Evolutionary conservation across 2,797 vertebrate species (phyloP), one percentile per base, ranked within the genome.

Genomic region (Streptopelia turtur): DNA sequence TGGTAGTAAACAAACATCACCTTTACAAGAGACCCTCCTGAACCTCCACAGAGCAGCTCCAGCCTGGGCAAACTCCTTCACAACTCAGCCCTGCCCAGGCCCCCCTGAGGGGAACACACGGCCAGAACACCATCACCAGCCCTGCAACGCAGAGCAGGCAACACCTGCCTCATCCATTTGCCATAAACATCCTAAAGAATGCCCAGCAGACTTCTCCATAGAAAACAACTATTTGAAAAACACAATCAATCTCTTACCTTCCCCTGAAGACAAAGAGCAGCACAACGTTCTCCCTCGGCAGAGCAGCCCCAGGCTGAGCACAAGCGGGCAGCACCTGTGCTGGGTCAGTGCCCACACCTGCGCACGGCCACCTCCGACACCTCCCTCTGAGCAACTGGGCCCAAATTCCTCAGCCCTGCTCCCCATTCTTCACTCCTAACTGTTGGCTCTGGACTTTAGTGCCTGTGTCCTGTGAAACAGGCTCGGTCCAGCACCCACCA

Each of bases 261-360:
- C 27, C 13, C 2, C 57, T 1, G 6, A 8, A 66, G 47, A 16
- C 39, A 37, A 47, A 6, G 43, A 52, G 50, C 25, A 27, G 27
- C 43, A 21, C 21, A 2, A 2, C 0, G 0, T 2, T 15, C 37
- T 52, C 8, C 63, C 68, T 6, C 10, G 2, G 30, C 28, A 31
- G 35, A 25, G 18, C 49, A 5, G 65, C 49, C 41, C 52, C 24
- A 27, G 1, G 7, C 31, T 1, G 2, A 16, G 30, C 9, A 23
- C 49, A 5, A 39, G 45, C 1, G 0, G 10, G 87, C 16, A 52
- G 15, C 61, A 69, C 22, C 61, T 57, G 47, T 4, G 50, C 9
- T 11, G 10, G 1, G 5, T 17, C 13, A 50, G 18, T 12, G 49
- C 71, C 63, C 49, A 22, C 53, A 82, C 28, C 65, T 56, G 65